phyloP scores from a whole-genome alignment of 2,797 vertebrate species.

The Acanthurus leucopareius region DNA sequence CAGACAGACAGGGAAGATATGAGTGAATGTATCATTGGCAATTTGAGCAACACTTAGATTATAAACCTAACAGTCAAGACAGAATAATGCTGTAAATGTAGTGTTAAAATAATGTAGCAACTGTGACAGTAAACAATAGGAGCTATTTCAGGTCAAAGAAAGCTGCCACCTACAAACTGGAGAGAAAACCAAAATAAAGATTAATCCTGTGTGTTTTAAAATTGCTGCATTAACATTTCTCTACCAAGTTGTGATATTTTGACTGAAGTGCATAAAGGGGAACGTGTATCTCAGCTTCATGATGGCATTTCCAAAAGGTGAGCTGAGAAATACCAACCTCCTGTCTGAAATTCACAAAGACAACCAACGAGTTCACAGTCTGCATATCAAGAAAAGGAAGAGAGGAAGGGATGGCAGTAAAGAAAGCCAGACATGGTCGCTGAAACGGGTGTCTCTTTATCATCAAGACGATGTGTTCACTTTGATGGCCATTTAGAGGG shows the following conservation, averaged over 20 bases:
- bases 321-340: conserved; percentile 61
- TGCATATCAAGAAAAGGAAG: conserved; percentile 58
- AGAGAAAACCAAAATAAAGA: not conserved
- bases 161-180: not conserved
- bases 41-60: not conserved
- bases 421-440: conserved; percentile 31
- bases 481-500: conserved; percentile 66
- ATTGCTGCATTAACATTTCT: conserved; percentile 34
- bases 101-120: not conserved
- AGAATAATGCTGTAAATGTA: not conserved
- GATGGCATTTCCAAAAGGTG: conserved; percentile 75
- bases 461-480: conserved; percentile 56
- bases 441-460: conserved; percentile 50
- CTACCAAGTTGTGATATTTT: conserved; percentile 49
- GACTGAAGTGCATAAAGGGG: conserved; percentile 44
- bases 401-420: conserved; percentile 33
- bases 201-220: conserved; percentile 26
- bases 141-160: not conserved
- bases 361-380: conserved; percentile 54
- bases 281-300: conserved; percentile 48
- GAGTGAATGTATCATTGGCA: not conserved
- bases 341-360: conserved; percentile 62
- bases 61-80: not conserved
- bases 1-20: too few relatives aligned
- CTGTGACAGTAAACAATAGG: not conserved